Percentiles rank a stretch among this genome's conserved stretches.
These are phyloP conservation scores for Acanthopagrus latus DNA, from an alignment of 2,797 vertebrate species.

Conservation along the genomic window DNA sequence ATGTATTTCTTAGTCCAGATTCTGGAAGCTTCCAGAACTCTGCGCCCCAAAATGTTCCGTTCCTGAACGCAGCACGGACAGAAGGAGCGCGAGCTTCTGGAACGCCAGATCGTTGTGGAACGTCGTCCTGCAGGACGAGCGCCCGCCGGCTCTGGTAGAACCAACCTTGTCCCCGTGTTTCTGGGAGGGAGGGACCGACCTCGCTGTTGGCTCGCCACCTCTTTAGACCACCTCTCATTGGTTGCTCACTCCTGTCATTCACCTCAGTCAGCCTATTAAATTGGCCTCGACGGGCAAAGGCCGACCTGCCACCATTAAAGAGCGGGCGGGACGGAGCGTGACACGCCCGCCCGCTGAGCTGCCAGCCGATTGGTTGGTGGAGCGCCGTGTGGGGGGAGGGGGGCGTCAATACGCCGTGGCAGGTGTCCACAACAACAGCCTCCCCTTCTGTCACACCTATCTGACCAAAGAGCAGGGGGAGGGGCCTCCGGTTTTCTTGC, in stretches of 20 bases:
- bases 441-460: conserved; percentile 51
- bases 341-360: conserved; percentile 17
- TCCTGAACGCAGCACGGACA: no score
- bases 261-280: conserved; percentile 55
- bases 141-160: conserved; percentile 27
- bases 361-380: conserved; percentile 15
- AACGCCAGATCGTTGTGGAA: neutral
- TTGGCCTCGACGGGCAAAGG: conserved; percentile 23
- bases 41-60: no score
- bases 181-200: conserved; percentile 40
- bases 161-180: conserved; percentile 38
- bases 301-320: conserved; percentile 11
- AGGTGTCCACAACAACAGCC: conserved; percentile 44
- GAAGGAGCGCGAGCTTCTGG: no score
- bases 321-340: neutral
- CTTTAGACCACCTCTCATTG: conserved; percentile 59
- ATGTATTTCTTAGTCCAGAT: neutral
- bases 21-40: neutral
- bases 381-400: neutral
- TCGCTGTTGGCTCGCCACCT: conserved; percentile 37
- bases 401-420: conserved; percentile 25
- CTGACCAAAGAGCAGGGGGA: conserved; percentile 64
- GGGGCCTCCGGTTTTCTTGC: conserved; percentile 40
- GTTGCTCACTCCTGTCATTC: conserved; percentile 63
- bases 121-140: conserved; percentile 28